Base-by-base conservation (phyloP, 2,888 invertebrate species). In the Ophion costatus region DNA sequence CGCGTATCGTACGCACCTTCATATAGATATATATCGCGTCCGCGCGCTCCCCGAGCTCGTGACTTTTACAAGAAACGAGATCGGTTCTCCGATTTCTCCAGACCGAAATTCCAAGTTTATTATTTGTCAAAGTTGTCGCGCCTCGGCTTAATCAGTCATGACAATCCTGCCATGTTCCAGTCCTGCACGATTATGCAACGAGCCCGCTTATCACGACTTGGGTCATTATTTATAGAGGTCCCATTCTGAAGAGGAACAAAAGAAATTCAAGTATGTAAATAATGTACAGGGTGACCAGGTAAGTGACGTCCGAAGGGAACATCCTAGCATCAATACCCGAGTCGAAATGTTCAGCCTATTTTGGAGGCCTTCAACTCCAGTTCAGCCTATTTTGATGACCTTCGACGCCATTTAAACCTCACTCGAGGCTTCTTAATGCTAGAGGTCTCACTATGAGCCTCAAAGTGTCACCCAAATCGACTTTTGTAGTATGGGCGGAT, bases 41-140 rank as follows among this genome's bases (percentile, higher is more conserved):
- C 79, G 69, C 78, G 69, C 71, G 73, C 14, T 14, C 51, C 51
- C 17, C 82, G 80, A 82, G 75, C 73, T 59, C 38, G 74, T 70
- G 84, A 66, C 64, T 74, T 84, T 78, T 51, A 84, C 77, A 77
- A 81, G 81, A 61, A 82, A 83, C 74, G 80, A 85, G 82, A 85
- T 85, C 82, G 80, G 63, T 69, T 69, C 73, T 82, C 77, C 77
- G 85, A 85, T 83, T 83, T 83, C 82, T 69, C 29, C 14, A 24
- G 42, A 80, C 77, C 59, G 76, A 83, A 80, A 75, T 80, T 78
- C 61, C 80, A 77, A 78, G 80, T 82, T 85, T 85, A 59, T 51
- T 59, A 85, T 82, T 85, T 83, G 82, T 85, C 82, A 83, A 85
- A 78, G 38, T 69, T 69, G 82, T 85, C 74, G 80, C 85, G 59